Evolutionary conservation across 2,888 invertebrate species (phyloP).

Genomic region (Meta bourneti): DNA sequence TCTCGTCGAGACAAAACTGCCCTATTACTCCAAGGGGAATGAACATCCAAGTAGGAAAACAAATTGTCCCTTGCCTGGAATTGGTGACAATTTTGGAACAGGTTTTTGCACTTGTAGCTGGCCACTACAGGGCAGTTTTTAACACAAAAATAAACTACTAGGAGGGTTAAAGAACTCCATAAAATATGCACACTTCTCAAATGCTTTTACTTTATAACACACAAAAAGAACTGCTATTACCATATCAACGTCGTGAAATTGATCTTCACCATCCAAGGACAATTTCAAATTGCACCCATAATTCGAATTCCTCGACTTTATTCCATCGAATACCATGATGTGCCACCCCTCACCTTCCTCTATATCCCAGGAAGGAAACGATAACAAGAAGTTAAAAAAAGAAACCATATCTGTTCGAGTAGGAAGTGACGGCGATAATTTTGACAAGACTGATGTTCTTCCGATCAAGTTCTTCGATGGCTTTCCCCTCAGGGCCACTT

Average conservation of each 20-base stretch:
- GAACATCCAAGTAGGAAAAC: neutral
- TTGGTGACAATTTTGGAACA: neutral
- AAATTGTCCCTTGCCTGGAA: no score
- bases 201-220: neutral
- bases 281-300: neutral
- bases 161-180: neutral
- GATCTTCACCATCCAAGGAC: no score
- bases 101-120: neutral
- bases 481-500: conserved; percentile 19
- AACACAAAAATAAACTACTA: neutral
- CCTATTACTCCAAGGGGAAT: neutral
- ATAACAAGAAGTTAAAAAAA: conserved; percentile 25
- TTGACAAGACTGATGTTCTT: conserved; percentile 51
- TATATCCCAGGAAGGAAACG: neutral
- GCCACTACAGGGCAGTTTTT: neutral
- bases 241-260: neutral
- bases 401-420: neutral
- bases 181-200: neutral
- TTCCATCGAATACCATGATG: neutral
- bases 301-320: neutral
- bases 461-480: conserved; percentile 31
- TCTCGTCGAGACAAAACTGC: no score
- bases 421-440: conserved; percentile 26
- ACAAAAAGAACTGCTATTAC: neutral
- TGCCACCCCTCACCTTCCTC: conserved; percentile 12